These are phyloP conservation scores for Ectemnius cavifrons DNA, from an alignment of 2,888 invertebrate species.

Conservation along the genomic window DNA sequence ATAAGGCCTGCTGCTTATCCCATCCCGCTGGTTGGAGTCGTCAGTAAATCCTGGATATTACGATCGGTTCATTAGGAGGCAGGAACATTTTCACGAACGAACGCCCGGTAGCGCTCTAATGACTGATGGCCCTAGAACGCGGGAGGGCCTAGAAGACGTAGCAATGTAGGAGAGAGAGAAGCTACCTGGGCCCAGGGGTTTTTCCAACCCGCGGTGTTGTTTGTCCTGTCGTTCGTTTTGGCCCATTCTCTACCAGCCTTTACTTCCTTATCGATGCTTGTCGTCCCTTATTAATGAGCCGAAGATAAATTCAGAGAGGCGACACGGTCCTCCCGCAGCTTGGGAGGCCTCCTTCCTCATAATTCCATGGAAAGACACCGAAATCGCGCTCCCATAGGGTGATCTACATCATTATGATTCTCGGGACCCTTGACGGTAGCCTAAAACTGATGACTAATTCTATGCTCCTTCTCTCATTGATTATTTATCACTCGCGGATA, in stretches of 20 bases:
- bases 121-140: slow-evolving; percentile 63
- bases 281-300: slow-evolving; percentile 68
- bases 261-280: slow-evolving; percentile 66
- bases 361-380: slow-evolving; percentile 42
- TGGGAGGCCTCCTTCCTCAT: slow-evolving; percentile 58
- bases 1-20: no score
- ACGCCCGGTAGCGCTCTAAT: slow-evolving; percentile 69
- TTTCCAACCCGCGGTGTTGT: slow-evolving; percentile 39
- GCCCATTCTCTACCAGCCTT: slow-evolving; percentile 39
- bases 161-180: neutral
- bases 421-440: slow-evolving; percentile 51
- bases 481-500: slow-evolving; percentile 12
- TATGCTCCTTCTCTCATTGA: slow-evolving; percentile 26
- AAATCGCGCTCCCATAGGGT: slow-evolving; percentile 34
- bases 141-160: slow-evolving; percentile 36
- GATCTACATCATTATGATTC: slow-evolving; percentile 47
- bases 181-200: slow-evolving; percentile 56
- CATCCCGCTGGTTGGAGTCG: slow-evolving; percentile 5
- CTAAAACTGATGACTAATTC: slow-evolving; percentile 49
- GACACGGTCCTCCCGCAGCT: slow-evolving; percentile 56
- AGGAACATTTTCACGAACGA: slow-evolving; percentile 63
- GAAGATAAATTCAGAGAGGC: slow-evolving; percentile 65
- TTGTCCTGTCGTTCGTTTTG: slow-evolving; percentile 44
- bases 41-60: slow-evolving; percentile 51
- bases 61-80: slow-evolving; percentile 66